Base-by-base conservation (phyloP, 2,888 invertebrate genomes). In the Mesoligia furuncula region DNA sequence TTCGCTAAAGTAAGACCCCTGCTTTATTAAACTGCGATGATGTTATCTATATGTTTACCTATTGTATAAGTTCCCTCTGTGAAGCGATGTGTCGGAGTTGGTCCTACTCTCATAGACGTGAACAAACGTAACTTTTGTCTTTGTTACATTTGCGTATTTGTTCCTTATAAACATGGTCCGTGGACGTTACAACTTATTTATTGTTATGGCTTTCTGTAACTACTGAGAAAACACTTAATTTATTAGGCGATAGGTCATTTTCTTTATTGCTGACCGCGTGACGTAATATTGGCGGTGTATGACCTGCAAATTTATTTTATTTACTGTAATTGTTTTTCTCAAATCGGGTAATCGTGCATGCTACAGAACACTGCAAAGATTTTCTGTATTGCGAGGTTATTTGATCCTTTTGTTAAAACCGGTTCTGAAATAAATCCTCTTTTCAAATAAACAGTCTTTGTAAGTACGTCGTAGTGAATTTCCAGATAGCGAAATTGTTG, bases 1-100 rank as follows among this genome's bases (percentile, higher is more conserved):
- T 92, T 88, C 8, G 57, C 73, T 77, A 67, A 79, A 85, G 79
- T 82, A 79, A 83, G 74, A 75, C 77, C 73, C 72, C 69, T 71
- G 83, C 87, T 90, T 89, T 90, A 90, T 88, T 90, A 90, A 90
- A 89, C 87, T 77, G 75, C 81, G 87, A 81, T 84, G 86, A 89
- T 89, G 78, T 78, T 90, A 90, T 90, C 89, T 86, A 75, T 76
- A 66, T 81, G 66, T 82, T 82, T 78, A 88, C 57, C 77, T 64
- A 45, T 68, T 73, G 73, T 75, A 27, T 48, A 67, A 75, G 77
- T 84, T 85, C 48, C 11, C 39, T 68, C 51, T 61, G n/a, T 67
- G 31, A 72, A 69, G 68, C 62, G 48, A 70, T 66, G 65, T 71
- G 59, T 64, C n/a, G 31, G 8, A 54, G 57, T 74, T 65, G 15